Percentiles rank a stretch among this genome's conserved stretches.
Evolutionary conservation across 1,140 invertebrate genomes (phyloP).

Genomic region (Anadara kagoshimensis): DNA sequence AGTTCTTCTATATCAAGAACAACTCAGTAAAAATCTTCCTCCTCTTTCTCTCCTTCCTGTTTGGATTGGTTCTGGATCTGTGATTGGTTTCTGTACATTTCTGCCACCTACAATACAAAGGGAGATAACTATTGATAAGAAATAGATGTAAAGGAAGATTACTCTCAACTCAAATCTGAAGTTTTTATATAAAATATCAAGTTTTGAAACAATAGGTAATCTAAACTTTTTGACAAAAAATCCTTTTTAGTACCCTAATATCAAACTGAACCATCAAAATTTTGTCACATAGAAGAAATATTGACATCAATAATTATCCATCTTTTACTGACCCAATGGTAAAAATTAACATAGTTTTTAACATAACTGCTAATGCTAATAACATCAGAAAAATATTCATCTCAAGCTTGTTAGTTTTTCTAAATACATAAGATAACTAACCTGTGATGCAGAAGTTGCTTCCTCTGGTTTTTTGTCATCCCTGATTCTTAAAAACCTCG

Average conservation of each 20-base stretch:
- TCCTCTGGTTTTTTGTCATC: constrained; percentile 96
- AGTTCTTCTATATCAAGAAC: not conserved
- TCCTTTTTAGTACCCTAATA: too few species aligned
- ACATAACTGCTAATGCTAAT: not conserved
- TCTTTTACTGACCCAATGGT: not conserved
- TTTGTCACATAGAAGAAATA: not conserved
- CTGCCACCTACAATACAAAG: constrained; percentile 76
- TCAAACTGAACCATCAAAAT: too few species aligned
- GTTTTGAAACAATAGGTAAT: too few species aligned
- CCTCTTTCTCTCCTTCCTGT: constrained; percentile 44
- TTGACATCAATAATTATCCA: not conserved
- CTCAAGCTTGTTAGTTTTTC: not conserved
- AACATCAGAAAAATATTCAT: not conserved
- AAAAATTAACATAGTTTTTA: not conserved
- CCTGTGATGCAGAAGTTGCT: constrained; percentile 92
- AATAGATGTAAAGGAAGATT: not conserved
- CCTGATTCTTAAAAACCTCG: constrained; percentile 92
- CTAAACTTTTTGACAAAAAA: too few species aligned
- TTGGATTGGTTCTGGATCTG: constrained; percentile 88
- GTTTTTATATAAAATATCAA: not conserved
- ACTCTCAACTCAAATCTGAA: not conserved
- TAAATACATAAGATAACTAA: constrained; percentile 66
- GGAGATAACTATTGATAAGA: not conserved
- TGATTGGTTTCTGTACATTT: constrained; percentile 92
- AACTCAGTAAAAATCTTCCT: constrained; percentile 65